Base-by-base conservation (phyloP, 2,797 vertebrate species). In the Bradypus variegatus region DNA sequence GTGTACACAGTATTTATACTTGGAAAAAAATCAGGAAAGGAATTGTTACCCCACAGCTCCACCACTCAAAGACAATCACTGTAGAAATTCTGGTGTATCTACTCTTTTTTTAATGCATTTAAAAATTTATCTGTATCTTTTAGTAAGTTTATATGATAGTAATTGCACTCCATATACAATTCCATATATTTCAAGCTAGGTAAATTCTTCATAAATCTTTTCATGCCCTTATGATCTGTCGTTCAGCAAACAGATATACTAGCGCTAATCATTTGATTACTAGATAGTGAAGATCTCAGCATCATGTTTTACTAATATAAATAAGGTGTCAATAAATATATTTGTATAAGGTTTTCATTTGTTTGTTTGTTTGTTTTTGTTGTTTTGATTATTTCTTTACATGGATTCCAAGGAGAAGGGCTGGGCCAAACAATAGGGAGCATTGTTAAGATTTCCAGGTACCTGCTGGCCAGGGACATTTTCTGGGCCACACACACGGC, bases 21-120 rank as follows among this genome's bases (percentile, higher is more conserved):
- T n/a, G 8, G 27, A 11, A 1, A 11, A 38, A n/a, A 15, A 55
- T 65, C 36, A 92, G 50, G 50, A 87, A 93, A 64, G 18, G 27
- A 36, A 29, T 69, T 5, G 29, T 21, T 3, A 5, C 41, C 41
- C n/a, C 70, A 5, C 0, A 16, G 10, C n/a, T 67, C 70, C 86
- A 94, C 93, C 64, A 92, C 76, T 95, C 94, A 83, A 90, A 94
- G 91, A 82, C 84, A 90, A 94, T 93, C 91, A 78, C 86, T 94
- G 91, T 95, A 92, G 95, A 90, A 88, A 50, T 70, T 72, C 58
- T 38, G 72, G 77, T 95, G 76, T 94, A 89, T 94, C 94, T 94
- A 95, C 92, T 94, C 87, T 93, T 92, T 96, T 72, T 72, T 2
- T 33, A 96, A 94, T 95, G 94, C 84, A 72, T 95, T 97, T 96